phyloP scores from a whole-genome alignment of 2,888 invertebrate species.

The Aradus depressus region DNA sequence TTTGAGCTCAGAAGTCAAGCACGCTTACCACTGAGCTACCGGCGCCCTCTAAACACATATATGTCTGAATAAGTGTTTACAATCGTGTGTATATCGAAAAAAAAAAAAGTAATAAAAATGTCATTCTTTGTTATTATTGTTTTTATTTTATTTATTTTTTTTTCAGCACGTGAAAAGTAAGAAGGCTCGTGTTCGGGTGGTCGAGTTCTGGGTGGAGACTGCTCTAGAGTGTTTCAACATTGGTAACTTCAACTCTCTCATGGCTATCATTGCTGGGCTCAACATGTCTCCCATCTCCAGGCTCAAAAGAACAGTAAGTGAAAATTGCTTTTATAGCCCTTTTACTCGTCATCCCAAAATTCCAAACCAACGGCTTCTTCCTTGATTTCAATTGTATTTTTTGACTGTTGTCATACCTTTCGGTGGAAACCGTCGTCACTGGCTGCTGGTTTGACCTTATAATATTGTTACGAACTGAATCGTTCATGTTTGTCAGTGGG shows the following conservation, averaged over 20 bases:
- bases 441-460: too few relatives aligned
- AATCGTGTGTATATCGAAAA: background rate
- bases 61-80: background rate
- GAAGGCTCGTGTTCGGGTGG: constrained; percentile 78
- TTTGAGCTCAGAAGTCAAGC: too few relatives aligned
- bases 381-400: too few relatives aligned
- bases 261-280: constrained; percentile 94
- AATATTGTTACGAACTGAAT: too few relatives aligned
- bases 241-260: constrained; percentile 95
- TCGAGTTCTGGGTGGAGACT: constrained; percentile 95
- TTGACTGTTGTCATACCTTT: too few relatives aligned
- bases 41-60: too few relatives aligned
- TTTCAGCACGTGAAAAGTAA: constrained; percentile 71
- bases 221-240: constrained; percentile 95
- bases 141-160: background rate
- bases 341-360: too few relatives aligned
- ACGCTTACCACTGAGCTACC: too few relatives aligned
- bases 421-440: too few relatives aligned
- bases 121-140: background rate
- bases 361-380: too few relatives aligned
- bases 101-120: background rate
- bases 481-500: too few relatives aligned
- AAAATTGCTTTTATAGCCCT: background rate
- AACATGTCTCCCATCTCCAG: constrained; percentile 88
- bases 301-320: constrained; percentile 84